phyloP scores from a whole-genome alignment of 2,113 vertebrate genomes.

The Acanthisitta chloris region DNA sequence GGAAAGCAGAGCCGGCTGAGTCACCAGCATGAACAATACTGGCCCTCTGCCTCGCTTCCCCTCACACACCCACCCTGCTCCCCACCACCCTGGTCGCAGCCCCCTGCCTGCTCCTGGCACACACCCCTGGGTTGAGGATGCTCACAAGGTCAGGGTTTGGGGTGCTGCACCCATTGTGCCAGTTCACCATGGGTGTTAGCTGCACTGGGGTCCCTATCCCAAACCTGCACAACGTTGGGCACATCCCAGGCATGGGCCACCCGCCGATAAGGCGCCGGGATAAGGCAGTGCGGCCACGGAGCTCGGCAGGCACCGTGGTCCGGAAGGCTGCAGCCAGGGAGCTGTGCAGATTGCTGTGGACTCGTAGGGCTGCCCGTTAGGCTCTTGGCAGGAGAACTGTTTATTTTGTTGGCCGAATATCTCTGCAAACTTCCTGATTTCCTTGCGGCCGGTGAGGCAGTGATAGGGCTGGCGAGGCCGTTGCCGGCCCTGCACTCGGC shows the following conservation, averaged over 20 bases:
- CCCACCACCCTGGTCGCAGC: rapidly evolving
- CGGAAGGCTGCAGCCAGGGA: neutral
- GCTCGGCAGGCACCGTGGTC: neutral
- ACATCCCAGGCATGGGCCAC: rapidly evolving
- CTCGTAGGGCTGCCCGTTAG: neutral
- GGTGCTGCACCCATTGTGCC: neutral
- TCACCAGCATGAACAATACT: slow-evolving; percentile 12
- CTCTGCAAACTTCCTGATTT: slow-evolving; percentile 54
- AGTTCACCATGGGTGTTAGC: rapidly evolving
- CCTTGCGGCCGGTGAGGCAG: neutral
- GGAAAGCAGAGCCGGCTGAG: neutral
- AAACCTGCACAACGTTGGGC: rapidly evolving
- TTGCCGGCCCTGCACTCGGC: neutral
- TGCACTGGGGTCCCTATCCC: neutral
- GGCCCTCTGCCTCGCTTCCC: neutral
- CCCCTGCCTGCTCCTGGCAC: neutral
- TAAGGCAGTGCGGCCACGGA: rapidly evolving
- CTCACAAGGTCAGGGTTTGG: rapidly evolving
- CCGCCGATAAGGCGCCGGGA: rapidly evolving
- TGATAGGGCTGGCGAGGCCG: slow-evolving; percentile 14
- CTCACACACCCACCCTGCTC: neutral
- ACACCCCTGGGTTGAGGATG: rapidly evolving
- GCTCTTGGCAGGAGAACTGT: slow-evolving; percentile 26
- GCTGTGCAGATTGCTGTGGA: neutral
- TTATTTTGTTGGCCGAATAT: slow-evolving; percentile 15